phyloP scores from a whole-genome alignment of 2,888 invertebrate genomes.

The Rhagium mordax region DNA sequence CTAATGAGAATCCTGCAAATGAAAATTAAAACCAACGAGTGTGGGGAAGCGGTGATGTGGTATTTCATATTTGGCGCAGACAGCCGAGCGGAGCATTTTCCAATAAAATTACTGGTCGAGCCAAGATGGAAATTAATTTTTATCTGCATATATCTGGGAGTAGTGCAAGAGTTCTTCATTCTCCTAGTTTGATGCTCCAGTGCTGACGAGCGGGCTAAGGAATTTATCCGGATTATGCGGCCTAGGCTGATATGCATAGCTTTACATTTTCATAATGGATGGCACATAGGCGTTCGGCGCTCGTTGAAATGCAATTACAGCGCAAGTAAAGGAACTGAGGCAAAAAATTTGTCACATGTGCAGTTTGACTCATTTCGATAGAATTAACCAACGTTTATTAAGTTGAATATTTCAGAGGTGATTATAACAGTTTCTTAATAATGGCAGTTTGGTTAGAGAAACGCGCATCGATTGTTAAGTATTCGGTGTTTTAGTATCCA shows the following conservation, averaged over 20 bases:
- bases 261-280: not conserved
- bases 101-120: conserved; percentile 62
- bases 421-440: too few species aligned
- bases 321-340: too few species aligned
- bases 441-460: too few species aligned
- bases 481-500: too few species aligned
- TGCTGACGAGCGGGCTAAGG: not conserved
- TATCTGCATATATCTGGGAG: conserved; percentile 62
- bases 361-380: too few species aligned
- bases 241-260: not conserved
- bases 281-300: too few species aligned
- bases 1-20: conserved; percentile 20
- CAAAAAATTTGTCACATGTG: too few species aligned
- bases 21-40: conserved; percentile 21
- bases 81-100: conserved; percentile 60
- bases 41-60: conserved; percentile 50
- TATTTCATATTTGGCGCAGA: conserved; percentile 62
- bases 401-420: too few species aligned
- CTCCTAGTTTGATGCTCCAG: not conserved
- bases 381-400: too few species aligned
- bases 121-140: conserved; percentile 65
- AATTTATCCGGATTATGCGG: not conserved
- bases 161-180: conserved; percentile 51
- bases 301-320: too few species aligned
- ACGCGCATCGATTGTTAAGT: too few species aligned